A percentile compares a stretch with the other conserved stretches of the same genome.
Evolutionary conservation across 2,888 invertebrate genomes (phyloP).

Genomic region (Galerucella calmariensis): DNA sequence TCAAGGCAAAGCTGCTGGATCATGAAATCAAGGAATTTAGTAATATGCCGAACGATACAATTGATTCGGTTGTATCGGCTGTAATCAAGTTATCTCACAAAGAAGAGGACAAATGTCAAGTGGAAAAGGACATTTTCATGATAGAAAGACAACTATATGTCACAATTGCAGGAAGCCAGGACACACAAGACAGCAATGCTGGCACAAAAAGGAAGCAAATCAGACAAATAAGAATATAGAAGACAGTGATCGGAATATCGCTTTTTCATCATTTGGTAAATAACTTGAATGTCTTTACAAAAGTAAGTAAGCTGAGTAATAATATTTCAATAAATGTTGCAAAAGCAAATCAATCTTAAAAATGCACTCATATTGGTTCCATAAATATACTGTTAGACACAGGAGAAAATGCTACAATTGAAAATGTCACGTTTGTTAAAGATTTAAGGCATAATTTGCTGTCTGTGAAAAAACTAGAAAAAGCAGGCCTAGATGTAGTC

Average conservation of each 20-base stretch:
- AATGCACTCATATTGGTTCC: no score
- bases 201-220: constrained; percentile 2
- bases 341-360: not conserved
- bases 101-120: not conserved
- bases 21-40: not conserved
- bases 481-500: no score
- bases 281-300: not conserved
- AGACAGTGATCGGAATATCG: not conserved
- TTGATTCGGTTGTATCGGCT: not conserved
- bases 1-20: not conserved
- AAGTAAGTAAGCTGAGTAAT: not conserved
- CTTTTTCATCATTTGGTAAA: not conserved
- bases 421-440: no score
- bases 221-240: not conserved
- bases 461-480: no score
- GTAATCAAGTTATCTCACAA: not conserved
- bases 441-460: no score
- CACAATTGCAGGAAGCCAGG: not conserved
- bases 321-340: not conserved
- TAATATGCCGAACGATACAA: not conserved
- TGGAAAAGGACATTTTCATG: not conserved
- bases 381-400: no score
- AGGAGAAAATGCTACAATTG: no score
- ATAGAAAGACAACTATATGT: not conserved
- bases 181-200: constrained; percentile 3